Base-by-base conservation (phyloP, 2,797 vertebrate genomes). In the Falco peregrinus region DNA sequence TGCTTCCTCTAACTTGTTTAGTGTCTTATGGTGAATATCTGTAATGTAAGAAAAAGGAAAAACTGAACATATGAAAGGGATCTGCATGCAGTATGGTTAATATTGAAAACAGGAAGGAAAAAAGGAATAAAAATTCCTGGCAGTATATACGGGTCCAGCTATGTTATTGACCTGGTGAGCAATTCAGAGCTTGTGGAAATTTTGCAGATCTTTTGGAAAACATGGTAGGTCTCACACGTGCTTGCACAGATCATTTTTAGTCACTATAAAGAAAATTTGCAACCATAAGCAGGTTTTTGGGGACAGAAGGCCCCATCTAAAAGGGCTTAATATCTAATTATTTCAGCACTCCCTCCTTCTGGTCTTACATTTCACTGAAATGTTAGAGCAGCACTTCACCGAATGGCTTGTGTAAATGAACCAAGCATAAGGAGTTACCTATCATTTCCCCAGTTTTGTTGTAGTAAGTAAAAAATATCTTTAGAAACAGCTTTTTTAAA, bases 1-100 rank as follows among this genome's bases (percentile, higher is more conserved):
- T 77, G 51, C 47, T 90, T 94, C 65, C 75, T 96, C 59, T 89
- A 86, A 84, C 50, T 95, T 95, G 31, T 48, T 92, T 90, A 83
- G 75, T 64, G 87, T 95, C 70, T 70, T 79, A 50, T 33, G 28
- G 83, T 84, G 35, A 92, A 74, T 64, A 68, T 65, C 90, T 89
- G 50, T 39, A 94, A 94, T 53, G 68, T 4, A 86, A 51, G 53
- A 94, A 73, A 45, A 70, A 76, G 35, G 16, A 29, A 96, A 96
- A 92, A 60, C 39, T 59, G 60, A 93, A 56, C 50, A 57, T 7
- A 47, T 59, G 25, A 92, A 47, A 88, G 24, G 21, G 41, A 93
- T 59, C 43, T 75, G 57, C 53, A 78, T 33, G 68, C 39, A 69
- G 9, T 31, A 47, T 14, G 48, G 54, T 78, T 90, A 91, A 69